Conservation (phyloP, 2,113 vertebrate genomes). For the Odobenus rosmarus region DNA sequence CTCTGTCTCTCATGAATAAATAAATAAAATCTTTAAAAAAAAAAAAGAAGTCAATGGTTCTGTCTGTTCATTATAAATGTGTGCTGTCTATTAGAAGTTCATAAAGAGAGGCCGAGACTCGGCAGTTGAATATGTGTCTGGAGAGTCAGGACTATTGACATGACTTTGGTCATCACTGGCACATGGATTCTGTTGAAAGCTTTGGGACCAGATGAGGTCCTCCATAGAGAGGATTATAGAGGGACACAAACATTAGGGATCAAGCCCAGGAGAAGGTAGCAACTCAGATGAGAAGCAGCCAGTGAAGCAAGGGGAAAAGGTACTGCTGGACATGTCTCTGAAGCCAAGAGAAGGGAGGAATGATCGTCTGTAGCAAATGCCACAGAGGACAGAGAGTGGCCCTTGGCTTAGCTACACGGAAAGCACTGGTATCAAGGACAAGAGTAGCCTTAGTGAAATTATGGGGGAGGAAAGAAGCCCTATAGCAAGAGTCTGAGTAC, state of each 20-base stretch:
- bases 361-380: not conserved
- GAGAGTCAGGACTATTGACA: not conserved
- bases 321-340: not conserved
- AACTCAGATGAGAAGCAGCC: not conserved
- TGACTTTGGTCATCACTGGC: not conserved
- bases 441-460: not conserved
- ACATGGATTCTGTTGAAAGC: not conserved
- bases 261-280: not conserved
- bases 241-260: not conserved
- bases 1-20: no score
- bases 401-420: not conserved
- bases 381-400: not conserved
- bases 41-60: not conserved
- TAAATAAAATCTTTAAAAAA: no score
- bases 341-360: not conserved
- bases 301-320: not conserved
- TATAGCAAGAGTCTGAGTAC: not conserved
- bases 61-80: not conserved
- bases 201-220: not conserved
- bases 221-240: not conserved
- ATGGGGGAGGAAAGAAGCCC: not conserved
- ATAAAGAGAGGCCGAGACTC: not conserved
- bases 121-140: not conserved
- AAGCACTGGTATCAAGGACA: not conserved
- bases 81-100: not conserved